Evolutionary conservation across 1,140 invertebrate species (phyloP), one percentile per base, ranked within the genome.

Genomic region (Asbolus verrucosus): DNA sequence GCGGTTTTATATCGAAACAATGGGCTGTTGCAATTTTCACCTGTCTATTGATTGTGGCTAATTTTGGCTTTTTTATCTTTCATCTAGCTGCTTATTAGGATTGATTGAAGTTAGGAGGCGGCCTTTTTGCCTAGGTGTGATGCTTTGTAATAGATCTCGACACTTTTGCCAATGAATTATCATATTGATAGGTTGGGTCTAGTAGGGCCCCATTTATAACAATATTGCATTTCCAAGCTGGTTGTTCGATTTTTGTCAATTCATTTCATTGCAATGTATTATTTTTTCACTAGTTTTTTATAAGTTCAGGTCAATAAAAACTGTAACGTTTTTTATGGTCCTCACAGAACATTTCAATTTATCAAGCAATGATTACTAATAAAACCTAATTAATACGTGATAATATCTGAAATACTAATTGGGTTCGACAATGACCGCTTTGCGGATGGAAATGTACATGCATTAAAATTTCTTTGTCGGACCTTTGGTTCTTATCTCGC

Each of bases 101-200:
- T 54, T 54, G 46, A 54, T 54, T 24, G 46, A 13, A 18, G 16
- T 8, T n/a, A 8, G n/a, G n/a, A n/a, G n/a, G 16, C 43, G 8
- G 24, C 24, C 3, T 27, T n/a, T n/a, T n/a, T n/a, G n/a, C n/a
- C n/a, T 50, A 50, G 43, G 43, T 21, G 43, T 50, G 43, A 50
- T 9, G 15, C 21, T 36, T 2, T 4, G 33, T 36, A 36, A 36
- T 36, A 36, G 33, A 36, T 36, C 33, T 36, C 33, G 33, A 36
- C 33, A 36, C 33, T 36, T 36, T 36, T 36, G 21, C n/a, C 21
- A 14, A 21, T 6, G 8, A 19, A 54, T 54, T 54, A 54, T 31
- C 46, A 54, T 54, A 54, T 54, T 54, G 46, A 54, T 54, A 21
- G 46, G 46, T 15, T 54, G 46, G 46, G 46, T 13, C 46, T 36